Percentiles rank a stretch among this genome's conserved stretches.
These are phyloP conservation scores for Paraescarpia echinospica DNA, from an alignment of 1,140 invertebrate genomes.

Conservation along the genomic window DNA sequence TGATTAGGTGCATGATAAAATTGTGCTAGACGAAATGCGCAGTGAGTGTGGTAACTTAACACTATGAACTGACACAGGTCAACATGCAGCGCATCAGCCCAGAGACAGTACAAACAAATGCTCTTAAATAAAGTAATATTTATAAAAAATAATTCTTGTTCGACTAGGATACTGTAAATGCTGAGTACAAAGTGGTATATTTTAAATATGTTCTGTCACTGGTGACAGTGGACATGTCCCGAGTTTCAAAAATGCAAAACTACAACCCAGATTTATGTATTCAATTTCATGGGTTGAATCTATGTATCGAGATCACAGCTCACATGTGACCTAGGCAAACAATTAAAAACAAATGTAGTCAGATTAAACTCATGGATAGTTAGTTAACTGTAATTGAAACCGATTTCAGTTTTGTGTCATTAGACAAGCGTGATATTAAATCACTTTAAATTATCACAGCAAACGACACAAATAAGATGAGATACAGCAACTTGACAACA, in stretches of 20 bases:
- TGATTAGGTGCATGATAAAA: not conserved
- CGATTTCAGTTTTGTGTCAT: not conserved
- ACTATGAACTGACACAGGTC: not conserved
- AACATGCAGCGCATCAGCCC: not conserved
- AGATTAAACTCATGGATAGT: not conserved
- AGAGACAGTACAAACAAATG: not conserved
- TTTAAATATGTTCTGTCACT: not conserved
- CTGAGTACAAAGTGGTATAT: not conserved
- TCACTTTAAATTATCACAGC: not conserved
- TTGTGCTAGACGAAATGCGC: not conserved
- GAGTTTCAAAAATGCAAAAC: too few species aligned
- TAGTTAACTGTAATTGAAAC: not conserved
- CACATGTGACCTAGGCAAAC: not conserved
- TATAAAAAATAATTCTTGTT: not conserved
- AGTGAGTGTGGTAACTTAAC: not conserved
- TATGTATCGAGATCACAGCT: not conserved
- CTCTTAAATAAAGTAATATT: not conserved
- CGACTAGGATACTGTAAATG: not conserved
- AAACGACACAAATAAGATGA: not conserved
- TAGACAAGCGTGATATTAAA: not conserved
- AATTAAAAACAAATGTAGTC: not conserved
- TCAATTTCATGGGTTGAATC: not conserved
- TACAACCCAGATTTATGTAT: not conserved
- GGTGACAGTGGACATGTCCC: not conserved
- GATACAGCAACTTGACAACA: not conserved